Percentiles rank a stretch among this genome's conserved stretches.
These are phyloP conservation scores for Melipona beecheii DNA, from an alignment of 2,888 invertebrate genomes.

Conservation along the genomic window DNA sequence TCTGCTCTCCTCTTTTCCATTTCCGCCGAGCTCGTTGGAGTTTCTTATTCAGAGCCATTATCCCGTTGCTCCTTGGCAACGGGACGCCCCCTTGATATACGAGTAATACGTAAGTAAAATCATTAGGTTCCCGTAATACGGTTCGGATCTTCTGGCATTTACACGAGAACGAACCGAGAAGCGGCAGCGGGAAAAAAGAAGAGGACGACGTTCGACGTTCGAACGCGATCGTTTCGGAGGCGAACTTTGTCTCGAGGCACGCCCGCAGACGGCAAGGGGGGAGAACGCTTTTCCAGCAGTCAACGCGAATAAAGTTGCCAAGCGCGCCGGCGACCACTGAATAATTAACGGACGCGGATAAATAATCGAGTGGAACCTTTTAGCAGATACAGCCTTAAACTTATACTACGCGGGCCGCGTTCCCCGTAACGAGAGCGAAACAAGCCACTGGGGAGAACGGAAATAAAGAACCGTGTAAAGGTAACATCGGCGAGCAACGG, in stretches of 20 bases:
- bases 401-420: conserved; percentile 23
- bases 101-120: conserved; percentile 5
- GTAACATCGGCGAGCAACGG: conserved; percentile 47
- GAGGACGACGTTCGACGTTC: neutral
- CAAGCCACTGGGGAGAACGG: conserved; percentile 24
- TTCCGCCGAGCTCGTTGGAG: conserved; percentile 24
- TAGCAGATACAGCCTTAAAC: conserved; percentile 66
- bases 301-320: conserved; percentile 44
- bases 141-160: neutral
- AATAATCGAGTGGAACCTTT: conserved; percentile 70
- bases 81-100: neutral
- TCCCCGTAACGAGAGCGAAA: conserved; percentile 56
- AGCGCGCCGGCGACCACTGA: conserved; percentile 49
- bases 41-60: conserved; percentile 32
- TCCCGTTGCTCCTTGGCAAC: conserved; percentile 18
- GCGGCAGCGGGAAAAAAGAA: neutral
- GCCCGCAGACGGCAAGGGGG: too few species aligned
- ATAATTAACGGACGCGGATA: conserved; percentile 65
- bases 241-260: too few species aligned
- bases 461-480: conserved; percentile 54
- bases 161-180: neutral
- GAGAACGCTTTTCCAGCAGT: neutral
- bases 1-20: conserved; percentile 31
- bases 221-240: neutral
- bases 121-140: conserved; percentile 12